Evolutionary conservation across 2,888 invertebrate species (phyloP).

Genomic region (Aethes cnicana): DNA sequence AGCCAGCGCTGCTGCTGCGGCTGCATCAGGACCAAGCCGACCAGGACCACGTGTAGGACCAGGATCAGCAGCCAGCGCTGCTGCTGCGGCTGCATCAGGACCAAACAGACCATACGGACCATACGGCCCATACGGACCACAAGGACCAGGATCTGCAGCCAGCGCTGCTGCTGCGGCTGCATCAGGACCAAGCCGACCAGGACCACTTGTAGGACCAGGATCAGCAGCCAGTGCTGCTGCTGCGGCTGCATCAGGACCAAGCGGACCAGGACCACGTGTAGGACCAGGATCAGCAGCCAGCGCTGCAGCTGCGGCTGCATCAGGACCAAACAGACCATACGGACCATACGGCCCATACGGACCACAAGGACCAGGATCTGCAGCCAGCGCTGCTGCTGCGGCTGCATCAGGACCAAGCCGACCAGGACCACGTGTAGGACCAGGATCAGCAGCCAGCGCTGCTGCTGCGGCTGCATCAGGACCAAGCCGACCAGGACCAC

Average conservation of each 20-base stretch:
- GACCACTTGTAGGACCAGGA: constrained; percentile 14
- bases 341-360: not conserved
- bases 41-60: constrained; percentile 1
- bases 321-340: not conserved
- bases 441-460: constrained; percentile 2
- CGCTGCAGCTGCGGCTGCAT: not conserved
- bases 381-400: too few species aligned
- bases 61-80: constrained; percentile 7
- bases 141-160: too few species aligned
- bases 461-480: constrained; percentile 8
- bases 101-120: constrained; percentile 18
- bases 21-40: not conserved
- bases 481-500: constrained; percentile 26
- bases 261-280: constrained; percentile 8
- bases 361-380: not conserved
- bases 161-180: too few species aligned
- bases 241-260: constrained; percentile 27
- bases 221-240: constrained; percentile 27
- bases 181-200: too few species aligned
- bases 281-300: not conserved
- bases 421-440: constrained; percentile 8
- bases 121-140: constrained; percentile 22
- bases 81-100: not conserved
- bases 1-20: too few species aligned
- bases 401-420: too few species aligned